Percentiles rank a stretch among this genome's conserved stretches.
phyloP scores from a whole-genome alignment of 2,797 vertebrate species.

The Acanthornis magna region DNA sequence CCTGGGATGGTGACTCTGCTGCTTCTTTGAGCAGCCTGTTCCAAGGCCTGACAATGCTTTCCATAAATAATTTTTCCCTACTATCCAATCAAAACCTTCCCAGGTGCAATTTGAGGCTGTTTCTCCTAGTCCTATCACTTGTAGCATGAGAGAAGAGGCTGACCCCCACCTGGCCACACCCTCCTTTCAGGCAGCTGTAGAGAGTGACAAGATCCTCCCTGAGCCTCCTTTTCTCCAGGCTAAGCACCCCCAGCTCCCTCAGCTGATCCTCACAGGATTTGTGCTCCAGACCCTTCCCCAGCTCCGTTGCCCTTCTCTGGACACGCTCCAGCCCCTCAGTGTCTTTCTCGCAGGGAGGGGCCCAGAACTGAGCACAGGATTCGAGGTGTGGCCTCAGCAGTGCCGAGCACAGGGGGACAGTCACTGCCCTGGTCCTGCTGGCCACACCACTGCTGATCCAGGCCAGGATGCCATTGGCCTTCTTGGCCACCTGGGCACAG shows the following conservation, averaged over 20 bases:
- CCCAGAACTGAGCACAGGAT: not conserved
- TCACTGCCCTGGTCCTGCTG: not conserved
- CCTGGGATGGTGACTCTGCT: accelerated
- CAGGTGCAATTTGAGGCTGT: not conserved
- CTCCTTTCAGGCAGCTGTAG: not conserved
- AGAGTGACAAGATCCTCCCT: accelerated
- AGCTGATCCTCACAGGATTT: not conserved
- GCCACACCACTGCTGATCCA: not conserved
- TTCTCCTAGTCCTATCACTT: not conserved
- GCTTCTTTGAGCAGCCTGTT: not conserved
- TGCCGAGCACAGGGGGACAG: not conserved
- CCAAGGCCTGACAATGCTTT: not conserved
- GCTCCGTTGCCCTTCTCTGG: not conserved
- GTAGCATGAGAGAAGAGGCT: accelerated
- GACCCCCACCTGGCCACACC: accelerated
- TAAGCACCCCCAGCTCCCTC: not conserved
- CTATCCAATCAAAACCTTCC: not conserved
- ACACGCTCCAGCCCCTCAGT: not conserved
- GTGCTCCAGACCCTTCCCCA: not conserved
- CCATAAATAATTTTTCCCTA: not conserved
- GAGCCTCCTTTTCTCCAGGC: not conserved
- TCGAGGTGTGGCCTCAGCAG: not conserved
- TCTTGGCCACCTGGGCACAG: not conserved
- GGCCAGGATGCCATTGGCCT: not conserved
- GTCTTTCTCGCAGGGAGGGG: not conserved